Evolutionary conservation across 2,797 vertebrate species (phyloP).

Genomic region (Gallirallus australis): DNA sequence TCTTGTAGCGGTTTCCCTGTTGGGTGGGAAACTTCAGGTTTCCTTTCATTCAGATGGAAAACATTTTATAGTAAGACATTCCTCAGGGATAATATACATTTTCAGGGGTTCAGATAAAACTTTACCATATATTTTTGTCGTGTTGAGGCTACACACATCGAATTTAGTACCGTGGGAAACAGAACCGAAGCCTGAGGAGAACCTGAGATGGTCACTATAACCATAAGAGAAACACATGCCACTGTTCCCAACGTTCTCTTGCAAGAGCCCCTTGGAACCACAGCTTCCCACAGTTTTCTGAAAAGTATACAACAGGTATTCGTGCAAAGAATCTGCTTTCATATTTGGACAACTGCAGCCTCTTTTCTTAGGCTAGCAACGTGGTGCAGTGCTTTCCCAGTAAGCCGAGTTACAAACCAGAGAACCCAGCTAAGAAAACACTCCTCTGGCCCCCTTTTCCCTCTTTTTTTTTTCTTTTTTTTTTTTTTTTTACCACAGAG

Average conservation of each 20-base stretch:
- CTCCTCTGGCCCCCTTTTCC: neutral
- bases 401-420: neutral
- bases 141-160: neutral
- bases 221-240: neutral
- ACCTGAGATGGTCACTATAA: neutral
- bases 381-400: neutral
- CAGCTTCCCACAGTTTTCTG: neutral
- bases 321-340: neutral
- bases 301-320: neutral
- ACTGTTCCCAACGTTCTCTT: neutral
- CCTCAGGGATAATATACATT: neutral
- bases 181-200: neutral
- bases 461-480: neutral
- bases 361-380: neutral
- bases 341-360: neutral
- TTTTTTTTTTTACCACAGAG: neutral
- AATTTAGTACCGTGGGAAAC: neutral
- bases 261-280: neutral
- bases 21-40: slow-evolving; percentile 5
- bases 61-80: neutral
- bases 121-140: neutral
- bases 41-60: neutral
- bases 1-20: neutral
- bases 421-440: slow-evolving; percentile 32
- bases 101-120: neutral